A percentile compares a stretch with the other conserved stretches of the same genome.
These are phyloP conservation scores for Amphilophus citrinellus DNA, from an alignment of 2,113 vertebrate genomes.

Conservation along the genomic window DNA sequence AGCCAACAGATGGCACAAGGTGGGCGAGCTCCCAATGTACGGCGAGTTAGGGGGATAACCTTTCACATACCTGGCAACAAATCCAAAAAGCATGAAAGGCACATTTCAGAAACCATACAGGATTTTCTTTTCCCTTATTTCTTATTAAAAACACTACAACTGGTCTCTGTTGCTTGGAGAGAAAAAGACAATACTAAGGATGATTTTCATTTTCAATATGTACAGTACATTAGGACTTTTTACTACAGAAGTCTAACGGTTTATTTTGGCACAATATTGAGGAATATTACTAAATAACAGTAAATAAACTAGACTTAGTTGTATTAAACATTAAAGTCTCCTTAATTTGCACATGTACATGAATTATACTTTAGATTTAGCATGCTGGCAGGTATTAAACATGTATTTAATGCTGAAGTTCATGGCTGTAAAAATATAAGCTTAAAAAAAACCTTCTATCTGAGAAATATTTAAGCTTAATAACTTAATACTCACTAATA, in stretches of 20 bases:
- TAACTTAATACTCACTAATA: not conserved
- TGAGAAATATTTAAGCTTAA: not conserved
- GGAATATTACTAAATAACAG: not conserved
- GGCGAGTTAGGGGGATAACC: constrained; percentile 96
- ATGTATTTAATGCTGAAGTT: not conserved
- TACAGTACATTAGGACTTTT: not conserved
- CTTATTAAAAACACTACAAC: not conserved
- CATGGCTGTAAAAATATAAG: not conserved
- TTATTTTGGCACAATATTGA: not conserved
- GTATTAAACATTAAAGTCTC: not conserved
- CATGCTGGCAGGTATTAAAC: not conserved
- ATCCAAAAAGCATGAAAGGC: constrained; percentile 45
- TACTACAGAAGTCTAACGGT: not conserved
- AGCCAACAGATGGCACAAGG: constrained; percentile 91
- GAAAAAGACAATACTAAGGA: not conserved
- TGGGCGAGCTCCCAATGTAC: constrained; percentile 96
- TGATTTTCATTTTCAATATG: not conserved
- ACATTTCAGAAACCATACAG: constrained; percentile 17
- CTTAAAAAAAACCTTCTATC: not conserved
- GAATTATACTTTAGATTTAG: not conserved
- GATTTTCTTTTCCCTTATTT: not conserved
- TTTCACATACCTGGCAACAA: constrained; percentile 89
- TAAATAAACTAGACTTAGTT: not conserved
- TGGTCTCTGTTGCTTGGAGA: not conserved
- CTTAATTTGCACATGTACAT: not conserved